Percentiles rank a stretch among this genome's conserved stretches.
Evolutionary conservation across 1,140 invertebrate species (phyloP).

Genomic region (Bombus cullumanus): DNA sequence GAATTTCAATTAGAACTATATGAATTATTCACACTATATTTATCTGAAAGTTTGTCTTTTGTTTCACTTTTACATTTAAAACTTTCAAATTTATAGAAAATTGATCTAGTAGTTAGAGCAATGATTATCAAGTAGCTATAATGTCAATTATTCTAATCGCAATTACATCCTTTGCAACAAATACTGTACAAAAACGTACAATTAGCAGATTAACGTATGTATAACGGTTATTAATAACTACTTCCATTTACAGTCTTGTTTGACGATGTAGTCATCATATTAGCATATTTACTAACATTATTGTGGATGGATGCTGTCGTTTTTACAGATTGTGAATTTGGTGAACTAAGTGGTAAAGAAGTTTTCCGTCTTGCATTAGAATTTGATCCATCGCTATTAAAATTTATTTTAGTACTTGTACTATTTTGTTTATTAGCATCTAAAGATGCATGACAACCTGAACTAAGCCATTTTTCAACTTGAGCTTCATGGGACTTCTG

Average conservation of each 20-base stretch:
- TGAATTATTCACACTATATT: not conserved
- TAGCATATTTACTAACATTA: constrained; percentile 70
- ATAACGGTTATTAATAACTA: constrained; percentile 55
- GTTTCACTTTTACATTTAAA: constrained; percentile 40
- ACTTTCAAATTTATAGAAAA: constrained; percentile 49
- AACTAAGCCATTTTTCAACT: constrained; percentile 76
- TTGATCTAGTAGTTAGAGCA: constrained; percentile 59
- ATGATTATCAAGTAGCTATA: constrained; percentile 58
- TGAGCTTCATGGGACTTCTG: constrained; percentile 81
- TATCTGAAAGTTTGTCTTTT: constrained; percentile 20
- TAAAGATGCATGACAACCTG: constrained; percentile 58
- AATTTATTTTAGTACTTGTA: constrained; percentile 71
- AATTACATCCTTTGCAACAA: constrained; percentile 76
- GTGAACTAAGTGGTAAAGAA: constrained; percentile 73
- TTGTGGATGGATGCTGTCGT: constrained; percentile 65
- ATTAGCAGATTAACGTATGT: constrained; percentile 56
- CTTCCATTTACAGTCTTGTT: constrained; percentile 60
- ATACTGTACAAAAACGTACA: constrained; percentile 76
- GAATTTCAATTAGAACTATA: constrained; percentile 16
- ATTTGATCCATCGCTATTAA: constrained; percentile 73
- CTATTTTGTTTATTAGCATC: constrained; percentile 51
- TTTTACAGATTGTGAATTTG: constrained; percentile 66
- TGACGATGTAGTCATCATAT: constrained; percentile 66
- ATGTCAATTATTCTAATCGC: constrained; percentile 63
- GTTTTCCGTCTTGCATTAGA: constrained; percentile 77